Base-by-base conservation (phyloP, 1,140 invertebrate genomes). In the Odontomachus brunneus region DNA sequence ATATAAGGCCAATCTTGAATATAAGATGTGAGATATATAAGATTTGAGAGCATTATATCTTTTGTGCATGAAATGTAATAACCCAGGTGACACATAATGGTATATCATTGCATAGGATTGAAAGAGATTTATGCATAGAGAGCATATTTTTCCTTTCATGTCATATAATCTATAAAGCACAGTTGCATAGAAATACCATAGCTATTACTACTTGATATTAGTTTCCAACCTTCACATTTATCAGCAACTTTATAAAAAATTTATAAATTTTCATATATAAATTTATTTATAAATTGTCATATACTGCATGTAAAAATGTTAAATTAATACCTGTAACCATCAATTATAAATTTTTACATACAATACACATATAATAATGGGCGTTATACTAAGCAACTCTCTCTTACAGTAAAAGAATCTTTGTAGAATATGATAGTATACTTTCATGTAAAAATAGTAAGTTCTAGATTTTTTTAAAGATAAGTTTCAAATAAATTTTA, bases 41-140 rank as follows among this genome's bases (percentile, higher is more conserved):
- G 29, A 67, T 51, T 49, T 49, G 22, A 55, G 55, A 1, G n/a
- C n/a, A n/a, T n/a, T n/a, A 9, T 57, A 24, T 38, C 12, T 17
- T 69, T 90, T 89, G 90, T 75, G 88, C 88, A 88, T 92, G 92
- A 92, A 92, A 91, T 84, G 89, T 82, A 76, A 84, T 92, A 91
- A 87, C 72, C 82, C 85, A 80, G 72, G 57, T 88, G 59, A 87
- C 71, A 78, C 1, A 51, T 24, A 69, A 78, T 91, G 89, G 83
- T 73, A 88, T 91, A 80, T 89, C 86, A 82, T 89, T 88, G 76
- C 89, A 81, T 84, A 87, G 88, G 85, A 89, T 86, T 78, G 69
- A 89, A 82, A 82, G 84, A 86, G 82, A 88, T 76, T 85, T 84
- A 74, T 85, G 38, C 78, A 81, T 63, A 66, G 17, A 33, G 38